Percentiles rank a stretch among this genome's conserved stretches.
Evolutionary conservation across 2,888 invertebrate species (phyloP).

Genomic region (Polylopha cassiicola): DNA sequence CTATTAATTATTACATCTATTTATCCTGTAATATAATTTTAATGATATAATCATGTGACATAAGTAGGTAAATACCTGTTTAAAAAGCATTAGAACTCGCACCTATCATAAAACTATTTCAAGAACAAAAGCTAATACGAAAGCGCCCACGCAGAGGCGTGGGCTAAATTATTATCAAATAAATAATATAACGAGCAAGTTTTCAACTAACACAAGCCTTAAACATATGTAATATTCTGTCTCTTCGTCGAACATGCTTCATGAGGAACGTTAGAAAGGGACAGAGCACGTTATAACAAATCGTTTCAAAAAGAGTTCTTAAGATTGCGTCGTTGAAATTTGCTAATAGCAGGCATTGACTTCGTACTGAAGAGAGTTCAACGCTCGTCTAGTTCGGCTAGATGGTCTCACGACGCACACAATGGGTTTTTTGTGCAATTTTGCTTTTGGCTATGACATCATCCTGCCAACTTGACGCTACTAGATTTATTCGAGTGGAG

Average conservation of each 20-base stretch:
- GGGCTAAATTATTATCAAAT: slow-evolving; percentile 19
- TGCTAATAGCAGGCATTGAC: slow-evolving; percentile 66
- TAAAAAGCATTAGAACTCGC: too few species aligned
- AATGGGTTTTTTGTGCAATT: slow-evolving; percentile 72
- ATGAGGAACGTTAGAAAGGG: slow-evolving; percentile 10
- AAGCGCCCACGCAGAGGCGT: slow-evolving; percentile 15
- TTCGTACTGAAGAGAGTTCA: slow-evolving; percentile 69
- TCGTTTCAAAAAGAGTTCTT: slow-evolving; percentile 13
- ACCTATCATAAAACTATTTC: too few species aligned
- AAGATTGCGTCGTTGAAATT: slow-evolving; percentile 36
- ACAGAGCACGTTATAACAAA: neutral
- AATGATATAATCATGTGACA: too few species aligned
- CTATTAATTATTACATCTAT: too few species aligned
- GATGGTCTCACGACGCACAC: slow-evolving; percentile 71
- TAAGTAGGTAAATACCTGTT: too few species aligned
- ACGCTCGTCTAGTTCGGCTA: slow-evolving; percentile 62
- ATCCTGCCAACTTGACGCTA: slow-evolving; percentile 34
- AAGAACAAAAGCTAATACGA: slow-evolving; percentile 20
- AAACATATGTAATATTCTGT: slow-evolving; percentile 5
- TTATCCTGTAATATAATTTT: too few species aligned
- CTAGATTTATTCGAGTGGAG: slow-evolving; percentile 21
- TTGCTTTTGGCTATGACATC: slow-evolving; percentile 73
- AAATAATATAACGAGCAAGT: slow-evolving; percentile 20
- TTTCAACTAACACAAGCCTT: slow-evolving; percentile 9
- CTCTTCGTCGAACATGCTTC: neutral